These are phyloP conservation scores for Bubo blakistoni DNA, from an alignment of 2,113 vertebrate species.

Conservation along the genomic window DNA sequence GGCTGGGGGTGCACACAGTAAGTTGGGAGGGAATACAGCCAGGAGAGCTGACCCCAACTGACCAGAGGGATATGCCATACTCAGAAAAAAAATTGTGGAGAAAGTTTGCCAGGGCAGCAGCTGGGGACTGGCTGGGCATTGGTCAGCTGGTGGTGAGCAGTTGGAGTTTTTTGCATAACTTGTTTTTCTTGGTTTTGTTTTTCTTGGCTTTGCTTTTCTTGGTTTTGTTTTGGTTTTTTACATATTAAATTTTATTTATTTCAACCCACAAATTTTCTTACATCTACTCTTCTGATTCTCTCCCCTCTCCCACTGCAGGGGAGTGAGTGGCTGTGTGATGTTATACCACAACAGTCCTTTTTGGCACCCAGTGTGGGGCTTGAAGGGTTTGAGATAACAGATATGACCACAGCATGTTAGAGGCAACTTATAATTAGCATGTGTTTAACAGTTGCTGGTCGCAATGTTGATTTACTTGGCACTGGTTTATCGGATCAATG, in stretches of 20 bases:
- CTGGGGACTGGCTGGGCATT: neutral
- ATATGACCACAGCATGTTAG: neutral
- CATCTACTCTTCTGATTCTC: neutral
- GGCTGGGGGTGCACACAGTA: neutral
- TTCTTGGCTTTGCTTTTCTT: neutral
- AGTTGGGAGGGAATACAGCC: neutral
- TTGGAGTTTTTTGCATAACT: neutral
- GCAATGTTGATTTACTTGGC: neutral
- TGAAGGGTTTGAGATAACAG: neutral
- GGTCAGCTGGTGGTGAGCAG: neutral
- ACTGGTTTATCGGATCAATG: neutral
- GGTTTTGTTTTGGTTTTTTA: neutral
- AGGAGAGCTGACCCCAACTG: neutral
- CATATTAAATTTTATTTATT: neutral
- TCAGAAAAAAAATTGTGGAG: neutral
- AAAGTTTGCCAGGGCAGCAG: neutral
- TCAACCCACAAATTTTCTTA: neutral
- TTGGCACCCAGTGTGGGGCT: neutral
- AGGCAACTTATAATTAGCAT: neutral
- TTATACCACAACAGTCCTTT: neutral
- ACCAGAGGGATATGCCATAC: neutral
- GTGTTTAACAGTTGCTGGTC: neutral
- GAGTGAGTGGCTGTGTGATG: neutral
- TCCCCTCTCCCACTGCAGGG: neutral
- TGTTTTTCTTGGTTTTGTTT: neutral